phyloP scores from a whole-genome alignment of 1,140 invertebrate species.

The Pseudomyrmex pallidus region DNA sequence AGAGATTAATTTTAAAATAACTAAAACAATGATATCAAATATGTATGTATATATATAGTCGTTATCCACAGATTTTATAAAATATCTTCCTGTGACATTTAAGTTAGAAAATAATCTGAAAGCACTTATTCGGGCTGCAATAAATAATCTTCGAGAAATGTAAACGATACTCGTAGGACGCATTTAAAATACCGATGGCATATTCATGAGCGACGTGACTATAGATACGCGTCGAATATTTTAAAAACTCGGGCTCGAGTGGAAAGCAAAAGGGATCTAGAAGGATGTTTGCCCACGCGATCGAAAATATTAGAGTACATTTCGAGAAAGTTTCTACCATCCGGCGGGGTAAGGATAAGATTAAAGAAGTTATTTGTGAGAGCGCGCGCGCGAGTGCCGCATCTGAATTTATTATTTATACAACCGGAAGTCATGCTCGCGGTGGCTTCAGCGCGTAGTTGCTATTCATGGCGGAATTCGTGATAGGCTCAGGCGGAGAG shows the following conservation, averaged over 20 bases:
- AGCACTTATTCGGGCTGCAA: slow-evolving; percentile 6
- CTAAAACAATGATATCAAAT: background rate
- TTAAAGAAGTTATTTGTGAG: slow-evolving; percentile 74
- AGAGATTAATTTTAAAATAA: background rate
- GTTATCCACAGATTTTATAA: background rate
- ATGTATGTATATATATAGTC: background rate
- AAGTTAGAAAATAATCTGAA: background rate
- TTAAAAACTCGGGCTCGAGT: slow-evolving; percentile 13
- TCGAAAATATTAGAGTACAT: slow-evolving; percentile 57
- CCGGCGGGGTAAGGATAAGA: slow-evolving; percentile 35
- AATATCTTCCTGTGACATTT: background rate
- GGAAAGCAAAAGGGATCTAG: slow-evolving; percentile 38
- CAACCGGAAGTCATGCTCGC: slow-evolving; percentile 29
- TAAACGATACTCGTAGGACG: slow-evolving; percentile 4
- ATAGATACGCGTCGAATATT: slow-evolving; percentile 8
- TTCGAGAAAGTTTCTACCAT: slow-evolving; percentile 54
- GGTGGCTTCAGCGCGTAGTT: slow-evolving; percentile 41
- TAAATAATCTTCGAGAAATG: slow-evolving; percentile 38
- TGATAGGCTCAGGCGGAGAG: slow-evolving; percentile 52
- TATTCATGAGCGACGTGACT: slow-evolving; percentile 18
- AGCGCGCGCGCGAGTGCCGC: slow-evolving; percentile 25
- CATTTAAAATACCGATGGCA: slow-evolving; percentile 37
- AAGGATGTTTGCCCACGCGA: background rate
- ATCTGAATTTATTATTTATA: slow-evolving; percentile 74
- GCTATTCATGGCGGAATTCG: slow-evolving; percentile 67